These are phyloP conservation scores for Galeopsomyia nigrocyanea DNA, from an alignment of 2,888 invertebrate species.

Conservation along the genomic window DNA sequence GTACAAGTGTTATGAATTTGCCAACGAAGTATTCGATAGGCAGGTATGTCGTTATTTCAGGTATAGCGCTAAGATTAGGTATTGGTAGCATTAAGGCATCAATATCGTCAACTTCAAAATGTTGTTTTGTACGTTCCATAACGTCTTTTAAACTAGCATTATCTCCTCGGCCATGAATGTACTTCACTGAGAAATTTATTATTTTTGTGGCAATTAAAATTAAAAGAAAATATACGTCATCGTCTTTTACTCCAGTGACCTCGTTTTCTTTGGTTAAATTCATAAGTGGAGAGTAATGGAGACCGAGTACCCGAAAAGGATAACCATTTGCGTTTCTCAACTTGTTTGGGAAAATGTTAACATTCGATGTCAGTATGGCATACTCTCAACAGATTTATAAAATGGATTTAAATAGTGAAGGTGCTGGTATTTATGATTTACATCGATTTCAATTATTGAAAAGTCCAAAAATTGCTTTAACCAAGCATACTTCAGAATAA, in stretches of 20 bases:
- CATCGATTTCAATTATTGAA: conserved; percentile 6
- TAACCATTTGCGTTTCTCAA: conserved; percentile 7
- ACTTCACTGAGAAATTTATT: conserved; percentile 18
- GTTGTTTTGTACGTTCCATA: neutral
- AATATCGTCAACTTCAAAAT: conserved; percentile 1
- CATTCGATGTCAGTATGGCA: neutral
- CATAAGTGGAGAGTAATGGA: neutral
- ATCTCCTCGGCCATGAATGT: neutral
- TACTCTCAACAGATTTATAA: neutral
- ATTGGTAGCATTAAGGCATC: neutral
- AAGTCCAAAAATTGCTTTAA: conserved; percentile 23
- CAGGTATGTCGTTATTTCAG: neutral
- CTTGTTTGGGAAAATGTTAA: conserved; percentile 14
- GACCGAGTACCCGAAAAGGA: conserved; percentile 14
- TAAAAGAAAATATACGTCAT: neutral
- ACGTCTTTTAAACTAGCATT: neutral
- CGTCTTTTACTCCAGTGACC: neutral
- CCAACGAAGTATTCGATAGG: neutral
- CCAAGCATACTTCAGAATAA: conserved; percentile 10
- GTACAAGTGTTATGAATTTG: conserved; percentile 16
- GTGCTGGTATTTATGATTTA: neutral
- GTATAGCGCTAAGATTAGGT: neutral
- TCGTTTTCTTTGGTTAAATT: conserved; percentile 7
- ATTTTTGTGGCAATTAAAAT: neutral
- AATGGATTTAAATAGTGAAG: conserved; percentile 19